Conservation (phyloP, 1,140 invertebrate species). For the Steinernema khuongi region DNA sequence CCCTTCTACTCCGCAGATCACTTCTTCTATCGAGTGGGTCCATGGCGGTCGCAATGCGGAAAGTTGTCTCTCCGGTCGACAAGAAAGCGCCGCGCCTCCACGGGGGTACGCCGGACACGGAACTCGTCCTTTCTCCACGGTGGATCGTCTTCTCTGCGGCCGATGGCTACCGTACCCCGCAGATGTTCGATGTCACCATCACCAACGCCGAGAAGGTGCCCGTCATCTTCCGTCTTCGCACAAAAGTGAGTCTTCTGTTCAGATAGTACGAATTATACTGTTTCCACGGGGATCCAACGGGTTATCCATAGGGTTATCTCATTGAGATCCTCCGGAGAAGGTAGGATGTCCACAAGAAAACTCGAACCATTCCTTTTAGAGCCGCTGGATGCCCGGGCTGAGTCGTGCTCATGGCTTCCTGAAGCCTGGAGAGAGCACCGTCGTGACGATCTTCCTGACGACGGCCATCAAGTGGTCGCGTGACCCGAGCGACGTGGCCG, state of each 20-base stretch:
- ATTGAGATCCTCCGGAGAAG: no score
- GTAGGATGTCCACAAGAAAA: no score
- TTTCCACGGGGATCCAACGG: no score
- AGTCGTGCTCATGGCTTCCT: not conserved
- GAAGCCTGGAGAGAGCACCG: not conserved
- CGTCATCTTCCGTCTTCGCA: not conserved
- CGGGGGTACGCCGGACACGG: not conserved
- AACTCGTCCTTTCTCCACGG: not conserved
- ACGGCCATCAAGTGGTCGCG: conserved; percentile 4
- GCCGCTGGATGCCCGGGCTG: not conserved
- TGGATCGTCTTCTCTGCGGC: not conserved
- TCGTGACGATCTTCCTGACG: not conserved
- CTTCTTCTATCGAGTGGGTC: no score
- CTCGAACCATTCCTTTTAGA: not conserved
- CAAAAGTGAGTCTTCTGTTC: not conserved
- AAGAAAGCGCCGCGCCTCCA: not conserved
- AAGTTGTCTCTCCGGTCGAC: not conserved
- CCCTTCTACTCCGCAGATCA: no score
- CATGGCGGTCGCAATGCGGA: not conserved
- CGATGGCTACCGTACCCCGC: not conserved
- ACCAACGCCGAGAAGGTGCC: not conserved
- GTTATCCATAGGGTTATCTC: no score
- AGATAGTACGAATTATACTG: no score
- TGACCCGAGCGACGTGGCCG: not conserved
- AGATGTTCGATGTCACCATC: not conserved